A percentile compares a stretch with the other conserved stretches of the same genome.
These are phyloP conservation scores for Pimpla rufipes DNA, from an alignment of 2,888 invertebrate species.

Conservation along the genomic window DNA sequence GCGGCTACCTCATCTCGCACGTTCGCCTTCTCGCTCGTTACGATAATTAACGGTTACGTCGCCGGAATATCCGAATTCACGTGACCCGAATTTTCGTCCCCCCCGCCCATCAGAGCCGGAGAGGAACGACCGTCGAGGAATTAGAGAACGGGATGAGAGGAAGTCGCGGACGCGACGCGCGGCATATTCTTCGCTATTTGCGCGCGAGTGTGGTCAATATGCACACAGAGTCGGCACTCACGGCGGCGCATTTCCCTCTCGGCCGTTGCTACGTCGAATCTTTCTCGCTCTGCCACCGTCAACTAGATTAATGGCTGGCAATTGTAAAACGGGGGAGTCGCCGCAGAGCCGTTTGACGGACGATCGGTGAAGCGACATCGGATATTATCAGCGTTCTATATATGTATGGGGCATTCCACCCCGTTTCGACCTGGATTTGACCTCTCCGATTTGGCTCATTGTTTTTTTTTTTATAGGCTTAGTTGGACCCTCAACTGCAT, in stretches of 20 bases:
- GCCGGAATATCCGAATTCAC: constrained; percentile 36
- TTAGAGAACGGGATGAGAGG: not conserved
- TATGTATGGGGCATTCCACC: no score
- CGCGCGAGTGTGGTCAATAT: constrained; percentile 12
- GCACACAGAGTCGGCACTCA: not conserved
- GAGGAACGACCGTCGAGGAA: not conserved
- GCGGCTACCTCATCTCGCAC: constrained; percentile 11
- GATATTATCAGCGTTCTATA: constrained; percentile 57
- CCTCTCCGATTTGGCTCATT: no score
- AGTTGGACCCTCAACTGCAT: no score
- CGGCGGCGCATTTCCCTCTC: not conserved
- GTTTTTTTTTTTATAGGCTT: no score
- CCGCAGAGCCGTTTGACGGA: constrained; percentile 54
- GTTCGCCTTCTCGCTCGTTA: constrained; percentile 53
- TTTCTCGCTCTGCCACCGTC: constrained; percentile 28
- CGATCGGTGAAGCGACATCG: constrained; percentile 60
- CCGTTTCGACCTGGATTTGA: no score
- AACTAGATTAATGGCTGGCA: constrained; percentile 52
- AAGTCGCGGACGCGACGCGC: not conserved
- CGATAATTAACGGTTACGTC: constrained; percentile 60
- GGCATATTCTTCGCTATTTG: constrained; percentile 21
- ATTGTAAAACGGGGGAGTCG: constrained; percentile 49
- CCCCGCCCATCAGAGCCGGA: not conserved
- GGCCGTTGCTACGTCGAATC: constrained; percentile 34
- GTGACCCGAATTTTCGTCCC: constrained; percentile 35